Conservation (phyloP, 2,113 vertebrate species). For the Hoplias malabaricus region DNA sequence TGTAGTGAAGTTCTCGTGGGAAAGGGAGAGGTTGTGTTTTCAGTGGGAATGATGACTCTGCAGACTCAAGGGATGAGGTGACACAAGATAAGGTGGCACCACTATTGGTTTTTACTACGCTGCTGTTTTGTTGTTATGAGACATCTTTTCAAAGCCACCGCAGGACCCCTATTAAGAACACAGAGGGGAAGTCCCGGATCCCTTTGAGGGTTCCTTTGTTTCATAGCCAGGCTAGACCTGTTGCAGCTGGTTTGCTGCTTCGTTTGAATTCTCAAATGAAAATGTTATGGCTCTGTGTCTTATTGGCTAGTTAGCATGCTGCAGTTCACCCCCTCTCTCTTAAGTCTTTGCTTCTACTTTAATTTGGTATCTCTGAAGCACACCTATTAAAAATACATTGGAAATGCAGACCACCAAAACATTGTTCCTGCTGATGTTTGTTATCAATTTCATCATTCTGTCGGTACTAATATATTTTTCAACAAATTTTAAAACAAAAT, state of each 20-base stretch:
- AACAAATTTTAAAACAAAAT: background rate
- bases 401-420: background rate
- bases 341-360: background rate
- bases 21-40: background rate
- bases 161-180: background rate
- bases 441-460: too few relatives aligned
- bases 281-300: slow-evolving; percentile 14
- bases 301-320: background rate
- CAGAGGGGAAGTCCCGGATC: slow-evolving; percentile 25
- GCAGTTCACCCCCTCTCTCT: background rate
- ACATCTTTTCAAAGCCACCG: slow-evolving; percentile 23
- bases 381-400: background rate
- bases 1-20: background rate
- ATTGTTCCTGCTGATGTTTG: background rate
- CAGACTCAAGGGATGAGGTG: background rate
- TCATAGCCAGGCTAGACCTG: slow-evolving; percentile 30
- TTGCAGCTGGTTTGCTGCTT: slow-evolving; percentile 42
- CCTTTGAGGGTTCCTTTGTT: slow-evolving; percentile 26
- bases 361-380: background rate
- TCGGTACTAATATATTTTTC: too few relatives aligned
- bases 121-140: slow-evolving; percentile 5
- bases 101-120: background rate
- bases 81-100: background rate
- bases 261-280: slow-evolving; percentile 27
- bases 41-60: slow-evolving; percentile 19